Base-by-base conservation (phyloP, 2,797 vertebrate genomes). In the Gymnopithys bicolor region DNA sequence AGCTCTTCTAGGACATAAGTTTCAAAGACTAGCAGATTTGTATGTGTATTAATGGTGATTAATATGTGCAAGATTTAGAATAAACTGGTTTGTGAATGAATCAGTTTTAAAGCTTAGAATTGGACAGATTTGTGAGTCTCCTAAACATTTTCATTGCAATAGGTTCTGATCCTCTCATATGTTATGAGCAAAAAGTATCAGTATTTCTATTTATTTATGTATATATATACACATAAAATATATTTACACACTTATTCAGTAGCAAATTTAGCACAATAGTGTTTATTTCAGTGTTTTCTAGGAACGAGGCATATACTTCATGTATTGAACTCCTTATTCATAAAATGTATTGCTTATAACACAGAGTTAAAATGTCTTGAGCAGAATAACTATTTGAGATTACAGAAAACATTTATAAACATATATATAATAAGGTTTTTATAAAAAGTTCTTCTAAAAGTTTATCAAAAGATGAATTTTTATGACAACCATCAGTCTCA, bases 401-500 rank as follows among this genome's bases (percentile, higher is more conserved):
- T 63, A 58, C 62, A 71, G 67, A 60, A 67, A 93, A 70, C 81
- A 89, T 69, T 82, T 93, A 64, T 96, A 90, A 91, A 62, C 27
- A 51, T 41, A 41, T 41, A 41, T 39, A 39, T 68, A 78, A 86
- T 66, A 60, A 73, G 6, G 60, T 39, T 39, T 45, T 51, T 51
- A 51, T 51, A 51, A 51, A 51, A 51, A 28, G 15, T 28, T 17
- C 95, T 90, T 93, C 87, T 91, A 93, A 92, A 95, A 89, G 37
- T 84, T 46, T 87, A 79, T 88, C 11, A 9, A 93, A 94, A 96
- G 67, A 75, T 90, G 71, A 87, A 60, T 73, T 92, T 55, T 84
- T 95, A 94, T 95, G 89, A 91, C 85, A 97, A 66, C 74, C 95
- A 64, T 84, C 94, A 94, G 59, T 93, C 66, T 87, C 13, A 58